Evolutionary conservation across 2,888 invertebrate genomes (phyloP).

Genomic region (Nemotelus pantherinus): DNA sequence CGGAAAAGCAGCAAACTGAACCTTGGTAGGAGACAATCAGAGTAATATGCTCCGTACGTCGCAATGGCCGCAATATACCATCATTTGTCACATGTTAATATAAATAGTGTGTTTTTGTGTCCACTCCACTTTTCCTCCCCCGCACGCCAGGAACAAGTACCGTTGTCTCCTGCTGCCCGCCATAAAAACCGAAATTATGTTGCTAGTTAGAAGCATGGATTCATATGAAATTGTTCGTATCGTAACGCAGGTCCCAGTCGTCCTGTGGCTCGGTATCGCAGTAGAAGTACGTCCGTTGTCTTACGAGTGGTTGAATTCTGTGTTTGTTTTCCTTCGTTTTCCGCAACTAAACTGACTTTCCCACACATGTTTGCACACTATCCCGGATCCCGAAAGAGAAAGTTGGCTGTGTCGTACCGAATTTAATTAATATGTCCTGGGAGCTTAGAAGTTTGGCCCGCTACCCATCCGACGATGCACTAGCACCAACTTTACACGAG

Average conservation of each 20-base stretch:
- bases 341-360: neutral
- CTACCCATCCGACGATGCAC: slow-evolving; percentile 58
- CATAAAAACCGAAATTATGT: slow-evolving; percentile 13
- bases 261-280: slow-evolving; percentile 18
- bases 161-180: neutral
- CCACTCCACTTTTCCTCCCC: neutral
- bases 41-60: slow-evolving; percentile 2
- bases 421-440: slow-evolving; percentile 36
- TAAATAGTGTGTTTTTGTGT: neutral
- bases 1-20: slow-evolving; percentile 7
- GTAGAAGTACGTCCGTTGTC: too few species aligned
- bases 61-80: neutral
- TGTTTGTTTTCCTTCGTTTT: neutral
- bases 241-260: neutral
- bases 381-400: too few species aligned
- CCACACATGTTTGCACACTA: too few species aligned
- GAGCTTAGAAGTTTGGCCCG: slow-evolving; percentile 52
- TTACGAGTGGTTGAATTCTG: neutral
- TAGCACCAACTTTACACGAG: slow-evolving; percentile 66
- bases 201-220: slow-evolving; percentile 28
- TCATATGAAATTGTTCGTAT: neutral
- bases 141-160: neutral
- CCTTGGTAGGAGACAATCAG: slow-evolving; percentile 22
- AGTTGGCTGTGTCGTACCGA: neutral
- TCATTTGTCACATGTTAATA: slow-evolving; percentile 13